Evolutionary conservation across 1,140 invertebrate genomes (phyloP).

Genomic region (Stegodyphus dumicola): DNA sequence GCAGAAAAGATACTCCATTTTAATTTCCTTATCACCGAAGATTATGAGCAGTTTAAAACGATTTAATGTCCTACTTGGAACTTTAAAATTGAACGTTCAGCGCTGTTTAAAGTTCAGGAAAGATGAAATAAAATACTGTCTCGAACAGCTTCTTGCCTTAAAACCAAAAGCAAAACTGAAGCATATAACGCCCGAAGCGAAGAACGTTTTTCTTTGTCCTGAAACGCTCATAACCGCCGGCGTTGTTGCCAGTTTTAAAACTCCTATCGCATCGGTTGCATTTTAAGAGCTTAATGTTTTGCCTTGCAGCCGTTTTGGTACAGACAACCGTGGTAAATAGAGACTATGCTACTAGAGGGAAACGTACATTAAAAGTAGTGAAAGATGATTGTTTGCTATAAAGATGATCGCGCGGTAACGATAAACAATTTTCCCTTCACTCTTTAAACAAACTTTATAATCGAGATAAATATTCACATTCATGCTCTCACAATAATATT

Average conservation of each 20-base stretch:
- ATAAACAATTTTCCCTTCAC: conserved; percentile 45
- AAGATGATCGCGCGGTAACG: conserved; percentile 34
- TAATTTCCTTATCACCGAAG: conserved; percentile 51
- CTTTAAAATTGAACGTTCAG: conserved; percentile 57
- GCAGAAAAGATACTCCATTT: neutral
- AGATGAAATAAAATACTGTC: conserved; percentile 48
- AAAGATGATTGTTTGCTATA: conserved; percentile 61
- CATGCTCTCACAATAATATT: conserved; percentile 48
- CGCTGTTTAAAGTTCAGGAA: conserved; percentile 50
- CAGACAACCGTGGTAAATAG: neutral
- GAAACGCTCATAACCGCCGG: conserved; percentile 29
- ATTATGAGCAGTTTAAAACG: conserved; percentile 59
- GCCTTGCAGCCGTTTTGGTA: conserved; percentile 36
- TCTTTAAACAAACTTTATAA: conserved; percentile 60
- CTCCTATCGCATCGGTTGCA: conserved; percentile 40
- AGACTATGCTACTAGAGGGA: neutral
- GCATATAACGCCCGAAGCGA: conserved; percentile 28
- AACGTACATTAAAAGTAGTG: conserved; percentile 49
- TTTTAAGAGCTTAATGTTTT: conserved; percentile 57
- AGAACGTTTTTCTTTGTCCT: conserved; percentile 30
- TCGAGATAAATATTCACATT: conserved; percentile 56
- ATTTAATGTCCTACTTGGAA: conserved; percentile 51
- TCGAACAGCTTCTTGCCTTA: neutral
- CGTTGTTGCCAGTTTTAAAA: conserved; percentile 46
- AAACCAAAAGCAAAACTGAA: conserved; percentile 1